Evolutionary conservation across 2,888 invertebrate genomes (phyloP).

Genomic region (Falcaria lacertinaria): DNA sequence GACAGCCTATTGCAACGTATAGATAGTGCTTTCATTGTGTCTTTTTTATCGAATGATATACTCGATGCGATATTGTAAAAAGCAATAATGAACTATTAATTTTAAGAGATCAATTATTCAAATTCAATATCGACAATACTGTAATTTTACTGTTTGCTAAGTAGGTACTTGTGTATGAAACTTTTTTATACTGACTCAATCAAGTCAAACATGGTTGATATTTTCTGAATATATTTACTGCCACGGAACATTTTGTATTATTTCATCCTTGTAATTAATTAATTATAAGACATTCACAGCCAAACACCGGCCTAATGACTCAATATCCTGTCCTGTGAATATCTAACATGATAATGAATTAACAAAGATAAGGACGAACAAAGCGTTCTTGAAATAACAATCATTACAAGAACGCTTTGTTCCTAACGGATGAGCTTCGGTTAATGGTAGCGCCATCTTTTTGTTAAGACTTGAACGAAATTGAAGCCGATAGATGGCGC

Average conservation of each 20-base stretch:
- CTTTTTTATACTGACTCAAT: slow-evolving; percentile 69
- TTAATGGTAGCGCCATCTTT: slow-evolving; percentile 25
- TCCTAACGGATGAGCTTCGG: not conserved
- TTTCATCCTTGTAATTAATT: slow-evolving; percentile 29
- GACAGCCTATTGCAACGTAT: slow-evolving; percentile 61
- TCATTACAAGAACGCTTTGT: not conserved
- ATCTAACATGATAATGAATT: no score
- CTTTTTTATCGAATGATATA: slow-evolving; percentile 66
- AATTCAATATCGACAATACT: slow-evolving; percentile 66
- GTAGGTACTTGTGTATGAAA: slow-evolving; percentile 43
- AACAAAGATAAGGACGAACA: no score
- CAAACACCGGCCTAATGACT: not conserved
- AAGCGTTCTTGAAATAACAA: no score
- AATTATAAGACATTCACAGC: not conserved
- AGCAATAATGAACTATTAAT: slow-evolving; percentile 73
- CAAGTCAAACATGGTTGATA: slow-evolving; percentile 70
- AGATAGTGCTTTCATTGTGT: slow-evolving; percentile 54
- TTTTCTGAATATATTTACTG: slow-evolving; percentile 80
- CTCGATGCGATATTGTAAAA: slow-evolving; percentile 75
- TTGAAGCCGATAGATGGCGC: slow-evolving; percentile 12
- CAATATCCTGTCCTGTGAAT: not conserved
- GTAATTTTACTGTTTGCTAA: slow-evolving; percentile 48
- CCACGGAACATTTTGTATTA: slow-evolving; percentile 54
- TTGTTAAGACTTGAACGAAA: not conserved
- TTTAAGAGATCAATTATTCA: slow-evolving; percentile 64